These are phyloP conservation scores for Anthopleura sola DNA, from an alignment of 64 coral and sea anemone genomes.

Conservation along the genomic window DNA sequence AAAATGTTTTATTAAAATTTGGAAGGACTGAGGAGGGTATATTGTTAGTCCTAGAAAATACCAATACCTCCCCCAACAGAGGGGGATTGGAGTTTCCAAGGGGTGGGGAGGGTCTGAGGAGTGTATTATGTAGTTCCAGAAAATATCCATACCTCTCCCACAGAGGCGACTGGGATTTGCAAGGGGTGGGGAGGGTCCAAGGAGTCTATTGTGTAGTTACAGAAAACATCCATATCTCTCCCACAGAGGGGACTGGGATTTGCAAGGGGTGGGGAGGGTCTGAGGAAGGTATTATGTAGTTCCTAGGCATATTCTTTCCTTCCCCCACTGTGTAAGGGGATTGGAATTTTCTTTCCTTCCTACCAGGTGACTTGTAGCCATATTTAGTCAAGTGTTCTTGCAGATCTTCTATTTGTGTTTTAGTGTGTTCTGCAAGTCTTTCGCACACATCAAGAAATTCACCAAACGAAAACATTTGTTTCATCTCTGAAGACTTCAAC, in stretches of 20 bases:
- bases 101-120: too few species aligned
- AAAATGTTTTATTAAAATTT: neutral
- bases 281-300: too few species aligned
- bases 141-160: too few species aligned
- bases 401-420: constrained; percentile 52
- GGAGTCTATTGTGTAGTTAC: too few species aligned
- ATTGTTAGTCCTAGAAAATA: neutral
- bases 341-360: neutral
- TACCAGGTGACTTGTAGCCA: constrained; percentile 35
- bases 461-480: constrained; percentile 29
- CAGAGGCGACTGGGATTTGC: too few species aligned
- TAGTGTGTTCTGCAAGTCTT: constrained; percentile 49
- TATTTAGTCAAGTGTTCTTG: constrained; percentile 70
- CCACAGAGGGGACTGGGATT: neutral
- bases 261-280: neutral
- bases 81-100: neutral
- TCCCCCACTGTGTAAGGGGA: neutral
- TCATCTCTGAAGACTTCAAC: constrained; percentile 25
- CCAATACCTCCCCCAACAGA: neutral
- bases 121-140: too few species aligned
- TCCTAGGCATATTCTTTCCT: neutral
- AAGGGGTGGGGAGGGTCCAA: too few species aligned
- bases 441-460: constrained; percentile 47
- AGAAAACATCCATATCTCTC: too few species aligned
- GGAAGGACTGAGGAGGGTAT: neutral